Percentiles rank a stretch among this genome's conserved stretches.
Conservation (phyloP, 2,888 invertebrate species). For the Rhagonycha lutea region DNA sequence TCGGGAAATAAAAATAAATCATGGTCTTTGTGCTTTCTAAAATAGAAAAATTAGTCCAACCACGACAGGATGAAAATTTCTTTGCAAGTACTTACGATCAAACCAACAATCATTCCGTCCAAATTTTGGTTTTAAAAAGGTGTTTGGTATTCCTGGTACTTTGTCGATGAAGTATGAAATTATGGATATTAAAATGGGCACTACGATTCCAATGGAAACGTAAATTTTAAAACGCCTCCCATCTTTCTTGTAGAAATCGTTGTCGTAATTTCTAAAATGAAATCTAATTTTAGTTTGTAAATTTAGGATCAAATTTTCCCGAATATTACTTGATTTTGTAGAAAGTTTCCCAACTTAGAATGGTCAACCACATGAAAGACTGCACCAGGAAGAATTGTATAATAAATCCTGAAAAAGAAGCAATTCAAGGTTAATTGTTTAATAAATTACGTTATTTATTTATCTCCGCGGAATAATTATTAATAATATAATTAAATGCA, state of each 20-base stretch:
- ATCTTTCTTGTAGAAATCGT: slow-evolving; percentile 8
- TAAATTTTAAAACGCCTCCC: slow-evolving; percentile 27
- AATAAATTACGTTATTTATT: not conserved
- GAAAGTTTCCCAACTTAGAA: slow-evolving; percentile 44
- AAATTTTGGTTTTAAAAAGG: slow-evolving; percentile 40
- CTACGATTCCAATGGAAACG: slow-evolving; percentile 16
- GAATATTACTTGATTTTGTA: slow-evolving; percentile 42
- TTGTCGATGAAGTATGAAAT: slow-evolving; percentile 38
- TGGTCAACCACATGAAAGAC: slow-evolving; percentile 44
- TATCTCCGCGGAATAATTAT: not conserved
- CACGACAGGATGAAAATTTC: not conserved
- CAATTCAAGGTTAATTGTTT: slow-evolving; percentile 1
- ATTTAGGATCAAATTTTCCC: not conserved
- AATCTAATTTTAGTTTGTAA: not conserved
- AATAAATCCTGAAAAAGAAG: slow-evolving; percentile 42
- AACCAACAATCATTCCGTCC: slow-evolving; percentile 40
- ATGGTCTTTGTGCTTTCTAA: slow-evolving; percentile 30
- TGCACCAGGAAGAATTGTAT: slow-evolving; percentile 45
- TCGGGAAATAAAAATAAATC: slow-evolving; percentile 34
- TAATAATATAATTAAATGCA: not conserved
- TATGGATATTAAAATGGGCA: slow-evolving; percentile 37
- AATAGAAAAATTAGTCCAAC: slow-evolving; percentile 9
- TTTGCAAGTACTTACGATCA: slow-evolving; percentile 40
- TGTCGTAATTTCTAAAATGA: slow-evolving; percentile 22
- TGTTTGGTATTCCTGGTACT: slow-evolving; percentile 41